These are phyloP conservation scores for Vanessa cardui DNA, from an alignment of 2,888 invertebrate genomes.

Conservation along the genomic window DNA sequence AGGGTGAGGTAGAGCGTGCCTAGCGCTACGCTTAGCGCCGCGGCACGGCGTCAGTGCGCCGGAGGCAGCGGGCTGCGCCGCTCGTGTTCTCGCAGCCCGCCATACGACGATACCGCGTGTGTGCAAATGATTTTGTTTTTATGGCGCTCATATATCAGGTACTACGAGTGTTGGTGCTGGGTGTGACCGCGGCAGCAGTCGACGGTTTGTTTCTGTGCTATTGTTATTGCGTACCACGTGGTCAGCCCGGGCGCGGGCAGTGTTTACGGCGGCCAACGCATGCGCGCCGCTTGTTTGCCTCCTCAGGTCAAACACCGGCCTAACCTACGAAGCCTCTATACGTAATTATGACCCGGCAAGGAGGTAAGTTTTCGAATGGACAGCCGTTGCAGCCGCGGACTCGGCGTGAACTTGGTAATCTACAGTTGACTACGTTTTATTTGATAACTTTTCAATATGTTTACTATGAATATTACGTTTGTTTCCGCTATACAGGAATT, in stretches of 20 bases:
- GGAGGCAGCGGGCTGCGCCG: constrained; percentile 72
- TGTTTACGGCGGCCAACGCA: constrained; percentile 78
- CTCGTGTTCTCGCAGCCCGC: constrained; percentile 76
- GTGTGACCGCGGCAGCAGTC: constrained; percentile 77
- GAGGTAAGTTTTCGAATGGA: constrained; percentile 58
- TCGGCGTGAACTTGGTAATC: constrained; percentile 43
- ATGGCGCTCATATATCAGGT: constrained; percentile 87
- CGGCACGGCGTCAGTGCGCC: constrained; percentile 61
- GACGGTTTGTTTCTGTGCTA: constrained; percentile 68
- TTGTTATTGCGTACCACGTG: constrained; percentile 61
- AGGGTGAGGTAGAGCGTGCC: constrained; percentile 12
- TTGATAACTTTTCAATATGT: not conserved
- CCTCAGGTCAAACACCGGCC: constrained; percentile 78
- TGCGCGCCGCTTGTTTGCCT: constrained; percentile 75
- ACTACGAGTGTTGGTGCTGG: constrained; percentile 85
- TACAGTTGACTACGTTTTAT: not conserved
- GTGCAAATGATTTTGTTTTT: constrained; percentile 88
- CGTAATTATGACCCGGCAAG: constrained; percentile 60
- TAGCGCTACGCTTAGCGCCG: constrained; percentile 31
- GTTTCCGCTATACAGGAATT: not conserved
- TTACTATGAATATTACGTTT: constrained; percentile 4
- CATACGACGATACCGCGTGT: constrained; percentile 70
- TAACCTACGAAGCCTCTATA: constrained; percentile 70
- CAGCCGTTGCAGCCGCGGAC: constrained; percentile 45
- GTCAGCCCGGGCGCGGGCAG: constrained; percentile 59